A percentile compares a stretch with the other conserved stretches of the same genome.
These are phyloP conservation scores for Tipula unca DNA, from an alignment of 2,888 invertebrate genomes.

Conservation along the genomic window DNA sequence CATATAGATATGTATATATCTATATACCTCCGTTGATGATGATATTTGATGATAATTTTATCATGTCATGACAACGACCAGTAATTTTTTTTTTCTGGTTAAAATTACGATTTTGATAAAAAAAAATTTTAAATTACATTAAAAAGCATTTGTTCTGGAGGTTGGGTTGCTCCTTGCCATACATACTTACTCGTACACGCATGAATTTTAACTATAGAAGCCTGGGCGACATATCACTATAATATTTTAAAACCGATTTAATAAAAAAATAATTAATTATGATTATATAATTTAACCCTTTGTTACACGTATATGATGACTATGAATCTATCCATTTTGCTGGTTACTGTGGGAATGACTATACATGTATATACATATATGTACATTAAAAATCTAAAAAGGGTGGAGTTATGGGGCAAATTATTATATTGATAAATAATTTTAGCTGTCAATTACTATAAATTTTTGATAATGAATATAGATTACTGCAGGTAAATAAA, in stretches of 20 bases:
- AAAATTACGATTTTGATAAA: neutral
- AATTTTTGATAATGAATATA: neutral
- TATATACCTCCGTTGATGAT: neutral
- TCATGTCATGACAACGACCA: constrained; percentile 14
- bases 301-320: neutral
- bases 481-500: neutral
- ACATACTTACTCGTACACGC: neutral
- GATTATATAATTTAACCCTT: neutral
- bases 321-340: neutral
- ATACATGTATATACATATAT: no score
- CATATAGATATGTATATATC: neutral
- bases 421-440: neutral
- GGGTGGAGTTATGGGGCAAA: neutral
- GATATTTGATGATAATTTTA: neutral
- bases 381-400: neutral
- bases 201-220: neutral
- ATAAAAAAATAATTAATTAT: neutral
- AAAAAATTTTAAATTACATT: neutral
- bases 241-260: neutral
- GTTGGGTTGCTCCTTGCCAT: neutral
- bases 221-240: neutral
- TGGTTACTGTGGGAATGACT: constrained; percentile 1
- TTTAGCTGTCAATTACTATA: neutral
- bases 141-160: neutral
- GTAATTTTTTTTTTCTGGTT: neutral